Conservation (phyloP, 1,140 invertebrate species). For the Papilio polyxenes region DNA sequence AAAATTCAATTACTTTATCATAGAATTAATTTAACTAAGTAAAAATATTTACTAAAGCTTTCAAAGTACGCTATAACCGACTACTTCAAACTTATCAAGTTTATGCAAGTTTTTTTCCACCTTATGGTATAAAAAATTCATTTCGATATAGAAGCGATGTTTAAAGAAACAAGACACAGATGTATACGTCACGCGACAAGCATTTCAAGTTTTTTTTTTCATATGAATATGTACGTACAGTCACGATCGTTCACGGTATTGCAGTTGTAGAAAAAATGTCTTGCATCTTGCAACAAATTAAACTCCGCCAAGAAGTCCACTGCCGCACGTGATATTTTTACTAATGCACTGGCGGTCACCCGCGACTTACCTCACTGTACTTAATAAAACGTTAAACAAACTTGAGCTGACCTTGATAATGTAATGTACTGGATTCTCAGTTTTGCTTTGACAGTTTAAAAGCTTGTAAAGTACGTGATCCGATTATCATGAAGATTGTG, state of each 20-base stretch:
- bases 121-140: background rate
- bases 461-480: background rate
- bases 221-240: background rate
- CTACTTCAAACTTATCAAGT: background rate
- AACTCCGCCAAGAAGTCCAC: background rate
- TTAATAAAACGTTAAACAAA: background rate
- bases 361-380: background rate
- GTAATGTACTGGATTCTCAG: background rate
- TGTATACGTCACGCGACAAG: background rate
- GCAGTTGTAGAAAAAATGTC: background rate
- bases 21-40: background rate
- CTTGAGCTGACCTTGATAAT: background rate
- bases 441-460: conserved; percentile 7
- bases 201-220: background rate
- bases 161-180: background rate
- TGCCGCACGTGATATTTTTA: too few relatives aligned
- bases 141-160: background rate
- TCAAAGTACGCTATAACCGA: background rate
- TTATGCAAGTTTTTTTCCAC: background rate
- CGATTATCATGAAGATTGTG: background rate
- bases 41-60: background rate
- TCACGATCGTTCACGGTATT: background rate
- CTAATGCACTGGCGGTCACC: too few relatives aligned
- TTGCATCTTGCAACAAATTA: background rate
- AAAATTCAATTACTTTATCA: background rate